These are phyloP conservation scores for Podarcis siculus DNA, from an alignment of 2,797 vertebrate species.

Conservation along the genomic window DNA sequence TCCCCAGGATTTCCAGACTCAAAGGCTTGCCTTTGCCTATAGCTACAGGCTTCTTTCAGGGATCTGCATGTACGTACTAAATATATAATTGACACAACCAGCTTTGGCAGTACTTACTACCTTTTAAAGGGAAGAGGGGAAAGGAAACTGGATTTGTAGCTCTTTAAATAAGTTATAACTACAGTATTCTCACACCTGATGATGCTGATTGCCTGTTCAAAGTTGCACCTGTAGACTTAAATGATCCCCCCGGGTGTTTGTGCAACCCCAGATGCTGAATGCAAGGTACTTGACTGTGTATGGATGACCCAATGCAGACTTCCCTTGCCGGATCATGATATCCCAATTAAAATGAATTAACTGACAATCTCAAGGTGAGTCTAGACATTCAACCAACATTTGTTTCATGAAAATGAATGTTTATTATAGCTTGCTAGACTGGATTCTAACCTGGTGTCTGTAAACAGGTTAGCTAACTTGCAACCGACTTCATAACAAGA, in stretches of 20 bases:
- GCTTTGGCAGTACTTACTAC: neutral
- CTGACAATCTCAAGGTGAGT: neutral
- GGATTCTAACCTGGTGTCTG: neutral
- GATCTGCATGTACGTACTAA: neutral
- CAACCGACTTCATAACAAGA: neutral
- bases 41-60: neutral
- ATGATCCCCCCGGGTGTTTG: neutral
- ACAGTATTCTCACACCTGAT: neutral
- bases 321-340: neutral
- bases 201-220: neutral
- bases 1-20: too few species aligned
- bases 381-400: neutral
- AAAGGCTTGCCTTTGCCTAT: too few species aligned
- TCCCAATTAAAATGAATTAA: constrained; percentile 10
- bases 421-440: constrained; percentile 10
- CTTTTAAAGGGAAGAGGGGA: neutral
- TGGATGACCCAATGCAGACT: neutral
- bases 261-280: neutral
- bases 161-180: neutral
- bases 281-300: neutral
- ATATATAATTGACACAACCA: neutral
- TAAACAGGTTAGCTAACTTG: constrained; percentile 3
- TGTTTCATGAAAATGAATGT: neutral
- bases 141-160: too few species aligned
- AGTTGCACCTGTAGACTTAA: neutral